Evolutionary conservation across 2,797 vertebrate genomes (phyloP).

Genomic region (Yasuhikotakia modesta): DNA sequence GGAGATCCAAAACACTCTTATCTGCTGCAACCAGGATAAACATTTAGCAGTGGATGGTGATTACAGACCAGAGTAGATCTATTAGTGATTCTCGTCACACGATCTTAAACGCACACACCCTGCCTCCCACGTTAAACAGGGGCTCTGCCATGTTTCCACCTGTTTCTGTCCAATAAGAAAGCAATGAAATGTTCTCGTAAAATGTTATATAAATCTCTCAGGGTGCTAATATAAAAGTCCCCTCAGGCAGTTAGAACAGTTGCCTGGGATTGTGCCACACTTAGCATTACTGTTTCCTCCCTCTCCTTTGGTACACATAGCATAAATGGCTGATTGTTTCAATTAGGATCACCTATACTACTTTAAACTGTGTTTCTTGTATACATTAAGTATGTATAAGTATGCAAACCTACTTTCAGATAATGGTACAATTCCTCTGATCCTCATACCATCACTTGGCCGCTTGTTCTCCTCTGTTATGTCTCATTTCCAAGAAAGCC

Average conservation of each 20-base stretch:
- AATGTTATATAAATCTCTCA: constrained; percentile 66
- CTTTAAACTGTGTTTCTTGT: not conserved
- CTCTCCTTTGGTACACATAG: constrained; percentile 57
- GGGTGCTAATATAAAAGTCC: constrained; percentile 66
- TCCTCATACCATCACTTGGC: not conserved
- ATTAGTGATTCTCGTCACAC: constrained; percentile 52
- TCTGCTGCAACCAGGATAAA: constrained; percentile 42
- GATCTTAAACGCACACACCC: constrained; percentile 45
- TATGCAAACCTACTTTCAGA: no score
- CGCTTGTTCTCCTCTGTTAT: no score
- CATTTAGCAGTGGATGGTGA: constrained; percentile 48
- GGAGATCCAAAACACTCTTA: not conserved
- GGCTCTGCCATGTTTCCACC: constrained; percentile 55
- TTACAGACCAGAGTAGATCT: constrained; percentile 42
- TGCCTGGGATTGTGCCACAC: constrained; percentile 65
- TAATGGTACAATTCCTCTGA: not conserved
- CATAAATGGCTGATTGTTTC: constrained; percentile 38
- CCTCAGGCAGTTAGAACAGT: constrained; percentile 61
- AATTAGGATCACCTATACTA: not conserved
- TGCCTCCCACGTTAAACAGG: constrained; percentile 58
- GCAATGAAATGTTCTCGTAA: constrained; percentile 66
- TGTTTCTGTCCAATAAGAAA: constrained; percentile 65
- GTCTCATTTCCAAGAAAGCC: not conserved
- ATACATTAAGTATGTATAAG: not conserved
- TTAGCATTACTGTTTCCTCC: constrained; percentile 59